These are phyloP conservation scores for Tachuris rubrigastra DNA, from an alignment of 2,113 vertebrate species.

Conservation along the genomic window DNA sequence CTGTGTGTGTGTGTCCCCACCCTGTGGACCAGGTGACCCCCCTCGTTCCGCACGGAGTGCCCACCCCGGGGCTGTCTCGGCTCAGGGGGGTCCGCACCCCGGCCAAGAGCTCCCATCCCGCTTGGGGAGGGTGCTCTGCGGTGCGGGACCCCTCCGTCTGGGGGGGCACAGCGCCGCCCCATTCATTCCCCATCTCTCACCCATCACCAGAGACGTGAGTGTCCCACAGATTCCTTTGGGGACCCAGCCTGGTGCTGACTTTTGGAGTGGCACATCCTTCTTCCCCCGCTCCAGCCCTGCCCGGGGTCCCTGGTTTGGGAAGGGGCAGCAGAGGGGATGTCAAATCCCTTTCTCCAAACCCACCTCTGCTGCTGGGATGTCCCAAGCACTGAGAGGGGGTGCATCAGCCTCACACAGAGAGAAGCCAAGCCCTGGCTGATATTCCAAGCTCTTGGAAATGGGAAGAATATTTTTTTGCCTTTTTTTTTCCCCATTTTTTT, in stretches of 20 bases:
- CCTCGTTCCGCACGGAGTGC: neutral
- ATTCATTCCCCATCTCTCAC: neutral
- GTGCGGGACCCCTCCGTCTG: neutral
- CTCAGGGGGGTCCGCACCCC: neutral
- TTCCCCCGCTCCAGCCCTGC: neutral
- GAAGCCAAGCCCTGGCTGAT: neutral
- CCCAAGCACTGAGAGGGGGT: neutral
- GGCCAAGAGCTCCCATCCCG: neutral
- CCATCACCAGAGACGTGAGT: accelerated
- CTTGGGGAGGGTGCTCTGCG: neutral
- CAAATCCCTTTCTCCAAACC: neutral
- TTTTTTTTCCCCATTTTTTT: too few species aligned
- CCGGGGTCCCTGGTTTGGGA: neutral
- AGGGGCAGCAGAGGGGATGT: neutral
- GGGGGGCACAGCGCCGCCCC: neutral
- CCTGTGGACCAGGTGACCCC: neutral
- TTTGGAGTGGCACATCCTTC: neutral
- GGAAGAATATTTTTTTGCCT: too few species aligned
- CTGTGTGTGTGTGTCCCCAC: neutral
- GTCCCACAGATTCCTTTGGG: accelerated
- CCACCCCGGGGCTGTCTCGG: neutral
- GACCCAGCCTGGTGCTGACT: neutral
- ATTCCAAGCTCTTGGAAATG: neutral
- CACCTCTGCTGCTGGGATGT: neutral
- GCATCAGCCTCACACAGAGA: neutral